Conservation (phyloP, 2,888 invertebrate genomes). For the Microctonus aethiopoides region DNA sequence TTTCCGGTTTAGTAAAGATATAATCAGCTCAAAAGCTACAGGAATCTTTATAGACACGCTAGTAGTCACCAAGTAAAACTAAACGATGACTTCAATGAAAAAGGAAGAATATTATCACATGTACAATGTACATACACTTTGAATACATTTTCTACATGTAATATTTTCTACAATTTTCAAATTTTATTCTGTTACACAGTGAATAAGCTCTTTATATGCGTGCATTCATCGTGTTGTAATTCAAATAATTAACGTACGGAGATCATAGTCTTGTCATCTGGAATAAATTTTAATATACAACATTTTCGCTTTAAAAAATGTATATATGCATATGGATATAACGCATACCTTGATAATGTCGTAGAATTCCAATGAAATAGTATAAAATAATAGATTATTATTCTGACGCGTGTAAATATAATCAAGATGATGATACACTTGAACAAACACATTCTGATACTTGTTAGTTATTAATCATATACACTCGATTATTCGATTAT, state of each 20-base stretch:
- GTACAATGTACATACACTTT: neutral
- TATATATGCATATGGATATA: no score
- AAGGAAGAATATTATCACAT: neutral
- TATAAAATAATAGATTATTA: neutral
- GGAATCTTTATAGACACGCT: slow-evolving; percentile 9
- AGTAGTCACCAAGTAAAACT: neutral
- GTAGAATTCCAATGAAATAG: neutral
- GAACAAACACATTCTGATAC: neutral
- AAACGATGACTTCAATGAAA: neutral
- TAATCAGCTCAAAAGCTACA: slow-evolving; percentile 19
- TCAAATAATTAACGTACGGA: neutral
- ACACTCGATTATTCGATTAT: no score
- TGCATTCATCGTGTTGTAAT: neutral
- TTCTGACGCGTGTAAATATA: neutral
- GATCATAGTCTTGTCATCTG: neutral
- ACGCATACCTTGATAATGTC: neutral
- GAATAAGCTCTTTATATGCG: neutral
- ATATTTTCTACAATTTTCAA: neutral
- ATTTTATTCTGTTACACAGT: neutral
- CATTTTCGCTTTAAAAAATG: neutral
- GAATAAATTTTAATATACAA: neutral
- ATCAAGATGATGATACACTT: neutral
- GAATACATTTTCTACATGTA: neutral
- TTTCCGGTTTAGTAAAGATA: slow-evolving; percentile 44
- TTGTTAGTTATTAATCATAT: neutral